Evolutionary conservation across 1,140 invertebrate species (phyloP).

Genomic region (Magallana angulata): DNA sequence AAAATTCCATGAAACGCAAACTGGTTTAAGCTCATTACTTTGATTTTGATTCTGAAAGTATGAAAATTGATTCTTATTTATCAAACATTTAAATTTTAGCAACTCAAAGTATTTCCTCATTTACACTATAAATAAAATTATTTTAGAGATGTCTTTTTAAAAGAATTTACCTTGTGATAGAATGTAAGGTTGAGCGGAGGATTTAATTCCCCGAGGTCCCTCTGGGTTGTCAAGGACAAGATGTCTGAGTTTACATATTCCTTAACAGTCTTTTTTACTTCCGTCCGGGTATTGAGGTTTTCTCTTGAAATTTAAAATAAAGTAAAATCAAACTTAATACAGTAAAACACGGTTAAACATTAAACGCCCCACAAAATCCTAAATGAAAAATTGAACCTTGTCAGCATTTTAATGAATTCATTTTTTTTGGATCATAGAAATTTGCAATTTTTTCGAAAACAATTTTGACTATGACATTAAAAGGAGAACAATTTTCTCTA

Average conservation of each 20-base stretch:
- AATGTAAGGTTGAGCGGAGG: neutral
- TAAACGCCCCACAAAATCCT: neutral
- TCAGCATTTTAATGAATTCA: neutral
- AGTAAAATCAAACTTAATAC: neutral
- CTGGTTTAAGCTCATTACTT: neutral
- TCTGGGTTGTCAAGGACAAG: slow-evolving; percentile 1
- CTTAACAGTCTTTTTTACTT: neutral
- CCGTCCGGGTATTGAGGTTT: neutral
- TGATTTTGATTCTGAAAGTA: neutral
- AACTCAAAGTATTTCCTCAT: neutral
- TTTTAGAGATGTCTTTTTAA: neutral
- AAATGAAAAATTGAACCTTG: neutral
- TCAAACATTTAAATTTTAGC: neutral
- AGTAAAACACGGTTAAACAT: neutral
- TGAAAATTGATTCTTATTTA: neutral
- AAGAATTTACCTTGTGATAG: neutral
- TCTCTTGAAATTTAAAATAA: neutral
- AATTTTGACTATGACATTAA: neutral
- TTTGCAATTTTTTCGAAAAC: neutral
- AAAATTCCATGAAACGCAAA: slow-evolving; percentile 12
- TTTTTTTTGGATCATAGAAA: neutral
- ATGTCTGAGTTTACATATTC: slow-evolving; percentile 1
- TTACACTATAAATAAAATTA: neutral
- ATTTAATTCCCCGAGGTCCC: neutral
- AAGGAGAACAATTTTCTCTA: no score